Evolutionary conservation across 2,888 invertebrate genomes (phyloP).

Genomic region (Pardosa pseudoannulata): DNA sequence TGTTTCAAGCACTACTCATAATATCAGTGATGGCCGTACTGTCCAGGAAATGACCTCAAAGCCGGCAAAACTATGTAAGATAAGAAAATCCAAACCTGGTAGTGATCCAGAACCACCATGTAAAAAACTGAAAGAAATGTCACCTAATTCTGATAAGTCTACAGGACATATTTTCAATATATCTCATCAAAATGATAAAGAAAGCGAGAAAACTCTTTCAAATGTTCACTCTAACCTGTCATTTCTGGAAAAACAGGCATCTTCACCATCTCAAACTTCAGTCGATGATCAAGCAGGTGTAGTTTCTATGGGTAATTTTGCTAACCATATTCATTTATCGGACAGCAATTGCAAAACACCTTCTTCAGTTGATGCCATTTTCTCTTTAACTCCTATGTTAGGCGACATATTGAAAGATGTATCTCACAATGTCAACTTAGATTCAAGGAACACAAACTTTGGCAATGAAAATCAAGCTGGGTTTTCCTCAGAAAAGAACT

Average conservation of each 20-base stretch:
- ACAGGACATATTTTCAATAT: slow-evolving; percentile 16
- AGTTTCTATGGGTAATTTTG: slow-evolving; percentile 40
- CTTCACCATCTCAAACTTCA: slow-evolving; percentile 11
- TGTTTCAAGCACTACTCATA: not conserved
- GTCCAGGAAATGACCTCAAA: slow-evolving; percentile 24
- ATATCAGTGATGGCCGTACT: slow-evolving; percentile 9
- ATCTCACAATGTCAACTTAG: slow-evolving; percentile 48
- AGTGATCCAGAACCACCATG: slow-evolving; percentile 43
- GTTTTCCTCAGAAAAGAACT: slow-evolving; percentile 48
- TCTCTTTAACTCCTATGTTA: slow-evolving; percentile 49
- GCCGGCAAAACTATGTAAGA: slow-evolving; percentile 29
- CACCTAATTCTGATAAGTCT: slow-evolving; percentile 22
- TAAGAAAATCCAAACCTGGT: slow-evolving; percentile 34
- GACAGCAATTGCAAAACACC: slow-evolving; percentile 58
- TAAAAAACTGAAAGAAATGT: slow-evolving; percentile 55
- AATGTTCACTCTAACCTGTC: slow-evolving; percentile 10
- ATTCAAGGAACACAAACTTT: slow-evolving; percentile 32
- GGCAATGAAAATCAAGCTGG: slow-evolving; percentile 47
- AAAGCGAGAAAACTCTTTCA: slow-evolving; percentile 21
- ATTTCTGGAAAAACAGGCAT: slow-evolving; percentile 30
- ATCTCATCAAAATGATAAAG: slow-evolving; percentile 6
- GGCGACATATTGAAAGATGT: slow-evolving; percentile 65
- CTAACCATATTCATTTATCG: slow-evolving; percentile 49
- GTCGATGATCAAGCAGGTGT: slow-evolving; percentile 26
- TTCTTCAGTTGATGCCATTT: slow-evolving; percentile 50